phyloP scores from a whole-genome alignment of 2,113 vertebrate species.

The Coracopsis vasa region DNA sequence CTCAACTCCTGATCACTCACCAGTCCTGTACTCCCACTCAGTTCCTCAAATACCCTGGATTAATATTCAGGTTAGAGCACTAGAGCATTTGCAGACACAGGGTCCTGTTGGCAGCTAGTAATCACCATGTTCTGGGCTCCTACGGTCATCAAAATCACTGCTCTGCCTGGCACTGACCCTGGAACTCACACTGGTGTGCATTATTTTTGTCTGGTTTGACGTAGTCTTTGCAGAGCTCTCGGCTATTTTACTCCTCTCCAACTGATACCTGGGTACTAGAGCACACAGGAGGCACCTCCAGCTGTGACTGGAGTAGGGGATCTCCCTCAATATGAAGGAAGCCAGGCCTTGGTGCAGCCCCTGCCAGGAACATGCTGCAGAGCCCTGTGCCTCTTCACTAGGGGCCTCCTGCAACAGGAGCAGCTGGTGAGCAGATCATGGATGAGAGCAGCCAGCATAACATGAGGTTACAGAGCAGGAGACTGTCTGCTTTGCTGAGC shows the following conservation, averaged over 20 bases:
- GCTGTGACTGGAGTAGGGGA: neutral
- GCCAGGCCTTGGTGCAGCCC: neutral
- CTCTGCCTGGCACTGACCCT: neutral
- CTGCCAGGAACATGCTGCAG: fast-evolving
- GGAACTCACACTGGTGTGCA: neutral
- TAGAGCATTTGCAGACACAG: neutral
- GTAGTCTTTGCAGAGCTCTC: neutral
- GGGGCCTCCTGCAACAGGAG: neutral
- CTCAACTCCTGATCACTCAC: neutral
- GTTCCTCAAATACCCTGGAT: neutral
- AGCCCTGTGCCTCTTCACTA: neutral
- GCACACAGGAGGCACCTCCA: neutral
- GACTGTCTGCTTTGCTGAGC: neutral
- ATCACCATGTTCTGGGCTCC: neutral
- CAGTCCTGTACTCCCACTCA: neutral
- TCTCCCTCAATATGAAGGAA: fast-evolving
- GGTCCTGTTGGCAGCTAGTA: neutral
- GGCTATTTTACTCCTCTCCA: neutral
- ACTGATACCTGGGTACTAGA: fast-evolving
- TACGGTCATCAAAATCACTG: neutral
- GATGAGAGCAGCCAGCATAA: neutral
- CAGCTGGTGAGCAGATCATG: slow-evolving; percentile 42
- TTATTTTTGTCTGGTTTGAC: neutral
- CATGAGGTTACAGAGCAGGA: neutral
- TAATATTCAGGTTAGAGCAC: neutral